These are phyloP conservation scores for Tethea ocularis DNA, from an alignment of 2,888 invertebrate species.

Conservation along the genomic window DNA sequence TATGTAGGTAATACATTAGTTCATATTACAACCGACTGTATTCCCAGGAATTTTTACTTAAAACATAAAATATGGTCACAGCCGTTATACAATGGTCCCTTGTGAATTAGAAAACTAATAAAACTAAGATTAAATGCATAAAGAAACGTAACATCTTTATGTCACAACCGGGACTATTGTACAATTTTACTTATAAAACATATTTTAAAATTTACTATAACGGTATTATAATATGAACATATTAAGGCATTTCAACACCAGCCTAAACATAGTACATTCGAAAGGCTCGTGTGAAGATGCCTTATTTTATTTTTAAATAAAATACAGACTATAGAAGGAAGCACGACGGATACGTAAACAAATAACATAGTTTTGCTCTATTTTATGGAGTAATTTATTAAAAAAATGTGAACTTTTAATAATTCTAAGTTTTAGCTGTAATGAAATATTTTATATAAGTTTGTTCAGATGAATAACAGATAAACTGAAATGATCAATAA, in stretches of 20 bases:
- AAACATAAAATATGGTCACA: slow-evolving; percentile 4
- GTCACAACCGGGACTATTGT: slow-evolving; percentile 5
- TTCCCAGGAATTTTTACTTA: background rate
- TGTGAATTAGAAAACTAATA: background rate
- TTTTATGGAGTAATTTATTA: no score
- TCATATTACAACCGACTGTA: background rate
- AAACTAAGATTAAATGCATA: background rate
- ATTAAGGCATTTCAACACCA: slow-evolving; percentile 8
- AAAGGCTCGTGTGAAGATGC: background rate
- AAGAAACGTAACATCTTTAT: background rate
- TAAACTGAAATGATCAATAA: background rate
- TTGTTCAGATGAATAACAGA: background rate
- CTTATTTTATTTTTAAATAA: background rate
- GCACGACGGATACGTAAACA: background rate
- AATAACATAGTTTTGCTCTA: no score
- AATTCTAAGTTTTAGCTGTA: no score
- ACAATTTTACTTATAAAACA: background rate
- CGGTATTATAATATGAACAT: background rate
- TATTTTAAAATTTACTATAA: background rate
- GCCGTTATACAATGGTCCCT: slow-evolving; percentile 11
- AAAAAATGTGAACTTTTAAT: no score
- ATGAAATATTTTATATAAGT: background rate
- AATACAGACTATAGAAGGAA: slow-evolving; percentile 6
- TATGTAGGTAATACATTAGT: background rate
- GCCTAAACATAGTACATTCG: background rate